Evolutionary conservation across 2,113 vertebrate genomes (phyloP), one percentile per base, ranked within the genome.

Genomic region (Motacilla tschutschensis): DNA sequence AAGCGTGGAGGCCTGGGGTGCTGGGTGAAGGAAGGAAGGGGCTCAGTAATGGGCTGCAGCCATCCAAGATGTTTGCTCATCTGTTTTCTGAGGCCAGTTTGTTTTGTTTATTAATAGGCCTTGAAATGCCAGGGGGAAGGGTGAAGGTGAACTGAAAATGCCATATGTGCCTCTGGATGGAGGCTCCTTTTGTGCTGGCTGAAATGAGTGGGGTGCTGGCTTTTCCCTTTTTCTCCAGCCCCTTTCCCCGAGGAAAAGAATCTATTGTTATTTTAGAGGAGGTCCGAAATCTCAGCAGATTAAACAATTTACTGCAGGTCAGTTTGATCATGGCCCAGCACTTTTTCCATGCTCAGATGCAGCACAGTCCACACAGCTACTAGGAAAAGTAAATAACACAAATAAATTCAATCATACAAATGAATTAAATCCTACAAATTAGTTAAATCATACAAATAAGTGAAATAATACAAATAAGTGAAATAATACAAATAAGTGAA

Each of bases 61-160:
- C 91, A 41, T 40, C 77, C 85, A 3, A 83, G 79, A 40, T 86
- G 48, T 81, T 85, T 86, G 73, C 65, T 87, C 54, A 50, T 82
- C 57, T 88, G 82, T 79, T 94, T 95, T 47, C 67, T 48, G 79
- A 71, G 89, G 31, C 25, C 57, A n/a, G 40, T 63, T 70, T 92
- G 75, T 63, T 88, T 60, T 74, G 48, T 75, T 92, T 88, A 86
- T 92, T 93, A 89, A 93, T 89, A 85, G 78, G 85, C 76, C 88
- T 87, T 82, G 80, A 94, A 88, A 91, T 80, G 93, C 87, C 80
- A 80, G 41, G 55, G 77, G 91, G 80, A 47, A 81, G 59, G 66
- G 84, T 88, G 59, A 59, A 63, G 81, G 88, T 88, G 88, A 91
- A 8, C 77, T 76, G 44, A 59, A 92, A 91, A 84, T 80, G 72